Base-by-base conservation (phyloP, 1,140 invertebrate species). In the Aphaenogaster floridana region DNA sequence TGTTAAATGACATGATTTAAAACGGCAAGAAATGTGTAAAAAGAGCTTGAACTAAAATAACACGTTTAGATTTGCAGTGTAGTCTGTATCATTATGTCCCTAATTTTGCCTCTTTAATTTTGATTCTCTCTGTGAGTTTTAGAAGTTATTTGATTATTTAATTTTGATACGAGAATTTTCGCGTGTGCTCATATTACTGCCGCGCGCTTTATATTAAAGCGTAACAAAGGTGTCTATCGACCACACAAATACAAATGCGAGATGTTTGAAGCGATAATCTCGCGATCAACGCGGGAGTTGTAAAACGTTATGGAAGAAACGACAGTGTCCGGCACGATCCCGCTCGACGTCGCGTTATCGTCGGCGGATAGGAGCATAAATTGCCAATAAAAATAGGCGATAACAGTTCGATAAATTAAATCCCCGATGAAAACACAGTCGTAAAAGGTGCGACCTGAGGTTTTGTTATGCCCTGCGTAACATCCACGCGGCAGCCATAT, bases 311-410 rank as follows among this genome's bases (percentile, higher is more conserved):
- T 15, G 39, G n/a, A 57, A 39, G 13, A 63, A 28, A 63, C 39
- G 39, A 21, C 63, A 36, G 21, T 71, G 8, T 54, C 13, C 66
- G 6, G 17, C 45, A 57, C 21, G 61, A 71, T 39, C 8, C 1
- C 15, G 42, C 39, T 80, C 28, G 28, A 77, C 21, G 21, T 48
- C 28, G n/a, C 45, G 64, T 81, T 71, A 81, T 54, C 13, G n/a
- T 39, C n/a, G 11, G 9, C 59, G 59, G 45, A 66, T 81, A 59
- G 28, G 15, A 50, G 17, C 13, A 21, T 50, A 34, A 74, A 74
- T 84, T 74, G n/a, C 42, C 7, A 61, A 84, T 84, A 76, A 84
- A 84, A 48, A 17, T 34, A 69, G 21, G 34, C 54, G 80, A 76
- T 48, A 84, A 61, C 52, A 36, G 17, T 83, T 39, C 11, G 39